phyloP scores from a whole-genome alignment of 2,797 vertebrate genomes.

The Bradypodion pumilum region DNA sequence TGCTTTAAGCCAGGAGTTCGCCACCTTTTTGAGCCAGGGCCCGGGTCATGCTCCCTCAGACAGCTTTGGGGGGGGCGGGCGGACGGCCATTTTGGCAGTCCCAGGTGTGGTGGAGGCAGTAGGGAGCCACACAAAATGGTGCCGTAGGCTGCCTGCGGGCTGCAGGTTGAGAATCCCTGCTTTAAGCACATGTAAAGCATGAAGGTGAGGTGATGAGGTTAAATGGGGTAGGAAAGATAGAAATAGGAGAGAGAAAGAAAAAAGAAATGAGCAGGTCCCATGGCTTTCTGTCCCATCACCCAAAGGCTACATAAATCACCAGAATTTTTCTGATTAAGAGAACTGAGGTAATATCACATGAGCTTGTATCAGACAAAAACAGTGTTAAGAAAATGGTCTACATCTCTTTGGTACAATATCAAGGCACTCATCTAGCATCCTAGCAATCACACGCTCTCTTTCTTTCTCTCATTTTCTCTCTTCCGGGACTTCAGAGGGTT shows the following conservation, averaged over 20 bases:
- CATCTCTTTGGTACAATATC: conserved; percentile 93
- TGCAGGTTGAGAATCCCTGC: too few species aligned
- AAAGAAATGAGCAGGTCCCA: fast-evolving
- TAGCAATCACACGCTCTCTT: conserved; percentile 53
- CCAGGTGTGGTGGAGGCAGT: too few species aligned
- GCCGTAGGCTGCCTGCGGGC: too few species aligned
- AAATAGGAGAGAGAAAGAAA: neutral
- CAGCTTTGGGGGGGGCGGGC: too few species aligned
- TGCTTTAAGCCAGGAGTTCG: neutral
- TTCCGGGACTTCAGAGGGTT: conserved; percentile 39
- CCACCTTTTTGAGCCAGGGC: neutral
- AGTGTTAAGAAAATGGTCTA: conserved; percentile 77
- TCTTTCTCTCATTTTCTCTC: conserved; percentile 52
- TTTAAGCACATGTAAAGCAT: neutral
- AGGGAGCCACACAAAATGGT: too few species aligned
- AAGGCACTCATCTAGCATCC: conserved; percentile 93
- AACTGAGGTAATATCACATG: conserved; percentile 60
- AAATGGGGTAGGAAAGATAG: neutral
- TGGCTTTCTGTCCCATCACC: conserved; percentile 56
- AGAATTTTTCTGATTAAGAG: conserved; percentile 49
- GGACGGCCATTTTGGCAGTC: too few species aligned
- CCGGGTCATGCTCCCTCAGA: too few species aligned
- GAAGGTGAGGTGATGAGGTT: neutral
- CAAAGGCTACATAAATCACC: conserved; percentile 52
- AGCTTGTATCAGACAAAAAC: conserved; percentile 56